Conservation (phyloP, 2,888 invertebrate species). For the Nemotelus pantherinus region DNA sequence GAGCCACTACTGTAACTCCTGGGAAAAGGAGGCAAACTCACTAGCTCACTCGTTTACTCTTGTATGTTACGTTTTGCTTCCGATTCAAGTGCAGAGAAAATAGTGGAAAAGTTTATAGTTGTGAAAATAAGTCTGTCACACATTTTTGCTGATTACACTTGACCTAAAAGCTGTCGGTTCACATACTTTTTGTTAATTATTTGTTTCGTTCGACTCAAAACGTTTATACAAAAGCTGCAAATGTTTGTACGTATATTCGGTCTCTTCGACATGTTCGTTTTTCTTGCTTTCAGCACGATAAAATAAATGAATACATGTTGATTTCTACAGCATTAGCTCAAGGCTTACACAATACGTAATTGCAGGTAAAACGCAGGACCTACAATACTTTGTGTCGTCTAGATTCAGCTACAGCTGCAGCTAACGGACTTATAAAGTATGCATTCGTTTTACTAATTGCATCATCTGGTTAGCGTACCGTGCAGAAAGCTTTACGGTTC, state of each 20-base stretch:
- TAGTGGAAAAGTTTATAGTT: not conserved
- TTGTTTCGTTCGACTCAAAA: not conserved
- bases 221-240: not conserved
- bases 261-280: not conserved
- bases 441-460: conserved; percentile 31
- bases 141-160: conserved; percentile 34
- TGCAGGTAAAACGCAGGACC: conserved; percentile 11
- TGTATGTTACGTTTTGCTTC: not conserved
- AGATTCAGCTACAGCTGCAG: no score
- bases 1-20: conserved; percentile 18
- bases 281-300: not conserved
- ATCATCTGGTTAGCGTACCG: conserved; percentile 3
- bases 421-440: not conserved
- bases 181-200: conserved; percentile 10
- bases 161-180: conserved; percentile 15
- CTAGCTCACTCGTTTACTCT: not conserved
- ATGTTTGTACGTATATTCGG: not conserved
- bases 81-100: not conserved
- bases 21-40: conserved; percentile 8
- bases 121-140: not conserved
- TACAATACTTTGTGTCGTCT: not conserved
- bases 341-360: conserved; percentile 13
- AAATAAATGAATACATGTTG: no score
- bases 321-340: not conserved
- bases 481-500: conserved; percentile 30